Conservation (phyloP, 1,140 invertebrate genomes). For the Agrilus planipennis region DNA sequence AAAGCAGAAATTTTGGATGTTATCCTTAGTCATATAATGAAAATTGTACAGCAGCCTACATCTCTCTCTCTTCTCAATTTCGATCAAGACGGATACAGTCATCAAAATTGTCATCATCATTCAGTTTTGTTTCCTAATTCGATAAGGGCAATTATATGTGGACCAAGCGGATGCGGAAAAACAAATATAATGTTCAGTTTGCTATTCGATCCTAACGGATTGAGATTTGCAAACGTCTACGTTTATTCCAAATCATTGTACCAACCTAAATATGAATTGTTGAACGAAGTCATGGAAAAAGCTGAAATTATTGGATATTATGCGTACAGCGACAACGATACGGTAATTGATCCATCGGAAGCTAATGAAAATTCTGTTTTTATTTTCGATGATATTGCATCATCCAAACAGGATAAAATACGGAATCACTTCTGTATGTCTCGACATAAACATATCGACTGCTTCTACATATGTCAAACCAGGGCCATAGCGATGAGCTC, state of each 20-base stretch:
- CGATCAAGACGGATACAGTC: too few relatives aligned
- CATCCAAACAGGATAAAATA: too few relatives aligned
- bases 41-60: too few relatives aligned
- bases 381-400: slow-evolving; percentile 4
- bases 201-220: slow-evolving; percentile 13
- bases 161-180: slow-evolving; percentile 17
- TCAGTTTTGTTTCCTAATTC: slow-evolving; percentile 5
- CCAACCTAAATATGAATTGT: slow-evolving; percentile 18
- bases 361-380: not conserved
- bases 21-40: too few relatives aligned
- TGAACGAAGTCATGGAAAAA: slow-evolving; percentile 12
- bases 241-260: slow-evolving; percentile 17
- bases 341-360: not conserved
- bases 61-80: too few relatives aligned
- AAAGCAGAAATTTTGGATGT: too few relatives aligned
- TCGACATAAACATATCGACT: too few relatives aligned
- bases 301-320: slow-evolving; percentile 16
- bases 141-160: slow-evolving; percentile 3
- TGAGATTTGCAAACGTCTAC: slow-evolving; percentile 18
- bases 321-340: not conserved
- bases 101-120: too few relatives aligned
- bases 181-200: slow-evolving; percentile 14
- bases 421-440: too few relatives aligned
- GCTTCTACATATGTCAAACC: too few relatives aligned
- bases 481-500: too few relatives aligned